phyloP scores from a whole-genome alignment of 2,888 invertebrate species.

The Apocheima hispidaria region DNA sequence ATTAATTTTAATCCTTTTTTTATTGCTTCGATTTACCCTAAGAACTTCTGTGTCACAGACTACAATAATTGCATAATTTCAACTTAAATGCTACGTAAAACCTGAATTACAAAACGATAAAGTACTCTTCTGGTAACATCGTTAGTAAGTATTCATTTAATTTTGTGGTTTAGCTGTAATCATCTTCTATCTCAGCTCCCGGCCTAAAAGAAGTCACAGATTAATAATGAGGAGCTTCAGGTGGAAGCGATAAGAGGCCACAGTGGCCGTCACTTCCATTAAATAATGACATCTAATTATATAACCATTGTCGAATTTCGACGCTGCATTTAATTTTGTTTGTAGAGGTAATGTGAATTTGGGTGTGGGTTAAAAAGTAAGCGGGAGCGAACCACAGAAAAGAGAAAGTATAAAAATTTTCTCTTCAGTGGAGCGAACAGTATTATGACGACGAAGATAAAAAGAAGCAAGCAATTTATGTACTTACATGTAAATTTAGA shows the following conservation, averaged over 20 bases:
- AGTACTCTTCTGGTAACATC: too few relatives aligned
- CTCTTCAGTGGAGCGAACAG: too few relatives aligned
- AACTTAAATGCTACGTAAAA: too few relatives aligned
- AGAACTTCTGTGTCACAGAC: too few relatives aligned
- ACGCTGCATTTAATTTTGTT: conserved; percentile 79
- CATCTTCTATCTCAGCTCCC: conserved; percentile 1
- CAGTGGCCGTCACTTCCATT: conserved; percentile 60
- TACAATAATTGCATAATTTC: too few relatives aligned
- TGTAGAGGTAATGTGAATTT: conserved; percentile 57
- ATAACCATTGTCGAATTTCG: conserved; percentile 74
- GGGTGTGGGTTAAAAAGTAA: conserved; percentile 42
- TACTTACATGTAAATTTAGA: too few relatives aligned
- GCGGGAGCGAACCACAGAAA: conserved; percentile 18
- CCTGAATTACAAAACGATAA: too few relatives aligned
- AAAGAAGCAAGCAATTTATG: too few relatives aligned
- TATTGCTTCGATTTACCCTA: too few relatives aligned
- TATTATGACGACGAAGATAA: too few relatives aligned
- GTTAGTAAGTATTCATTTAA: background rate
- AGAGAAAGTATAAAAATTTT: too few relatives aligned
- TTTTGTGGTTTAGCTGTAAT: background rate
- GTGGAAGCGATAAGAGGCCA: conserved; percentile 61
- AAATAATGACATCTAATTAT: conserved; percentile 81
- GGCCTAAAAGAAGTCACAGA: conserved; percentile 39
- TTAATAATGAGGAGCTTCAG: conserved; percentile 46
- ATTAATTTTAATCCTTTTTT: too few relatives aligned